Percentiles rank a stretch among this genome's conserved stretches.
These are phyloP conservation scores for Acleris literana DNA, from an alignment of 2,888 invertebrate species.

Conservation along the genomic window DNA sequence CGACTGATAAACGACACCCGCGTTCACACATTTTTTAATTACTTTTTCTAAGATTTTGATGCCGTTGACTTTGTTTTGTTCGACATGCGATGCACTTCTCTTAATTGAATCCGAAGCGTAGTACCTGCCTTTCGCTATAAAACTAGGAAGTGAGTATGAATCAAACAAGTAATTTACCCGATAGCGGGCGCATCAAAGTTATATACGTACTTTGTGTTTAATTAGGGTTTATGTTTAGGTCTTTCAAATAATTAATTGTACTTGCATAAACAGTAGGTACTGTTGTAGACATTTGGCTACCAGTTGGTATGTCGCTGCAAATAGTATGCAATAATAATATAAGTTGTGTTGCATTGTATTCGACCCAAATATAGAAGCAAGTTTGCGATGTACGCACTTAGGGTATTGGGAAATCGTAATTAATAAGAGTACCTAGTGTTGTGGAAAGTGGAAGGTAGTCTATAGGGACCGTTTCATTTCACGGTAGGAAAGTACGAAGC, in stretches of 20 bases:
- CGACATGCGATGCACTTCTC: slow-evolving; percentile 24
- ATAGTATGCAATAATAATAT: slow-evolving; percentile 17
- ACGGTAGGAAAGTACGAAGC: no score
- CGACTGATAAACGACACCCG: slow-evolving; percentile 59
- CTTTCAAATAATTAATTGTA: no score
- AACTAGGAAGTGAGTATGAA: background rate
- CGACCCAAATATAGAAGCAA: slow-evolving; percentile 10
- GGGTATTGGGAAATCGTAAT: no score
- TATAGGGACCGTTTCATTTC: no score
- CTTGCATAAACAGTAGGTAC: background rate
- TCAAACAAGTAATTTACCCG: slow-evolving; percentile 15
- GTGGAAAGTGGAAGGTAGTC: no score
- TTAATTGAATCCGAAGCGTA: slow-evolving; percentile 14
- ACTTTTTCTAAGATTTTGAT: slow-evolving; percentile 16
- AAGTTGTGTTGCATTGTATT: slow-evolving; percentile 15
- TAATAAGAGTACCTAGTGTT: no score
- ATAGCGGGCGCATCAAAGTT: background rate
- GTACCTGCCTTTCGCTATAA: no score
- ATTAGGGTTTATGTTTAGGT: background rate
- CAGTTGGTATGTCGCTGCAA: slow-evolving; percentile 25
- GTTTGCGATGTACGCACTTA: background rate
- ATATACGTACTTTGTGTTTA: background rate
- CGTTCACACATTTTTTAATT: slow-evolving; percentile 27
- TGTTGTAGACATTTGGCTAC: slow-evolving; percentile 21
- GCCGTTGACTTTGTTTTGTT: background rate